A percentile compares a stretch with the other conserved stretches of the same genome.
Conservation (phyloP, 2,797 vertebrate species). For the Anabacerthia variegaticeps region DNA sequence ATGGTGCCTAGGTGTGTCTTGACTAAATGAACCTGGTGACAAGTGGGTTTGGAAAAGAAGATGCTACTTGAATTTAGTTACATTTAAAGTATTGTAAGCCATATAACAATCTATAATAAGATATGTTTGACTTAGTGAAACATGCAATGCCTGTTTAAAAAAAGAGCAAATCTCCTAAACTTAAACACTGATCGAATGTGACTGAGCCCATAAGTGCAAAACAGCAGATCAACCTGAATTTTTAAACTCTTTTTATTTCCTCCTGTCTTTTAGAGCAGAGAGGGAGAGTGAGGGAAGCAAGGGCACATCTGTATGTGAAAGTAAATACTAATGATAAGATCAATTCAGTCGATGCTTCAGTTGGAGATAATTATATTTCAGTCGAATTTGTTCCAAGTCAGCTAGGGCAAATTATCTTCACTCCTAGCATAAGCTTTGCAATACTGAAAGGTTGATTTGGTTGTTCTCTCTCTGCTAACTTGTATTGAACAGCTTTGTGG, state of each 20-base stretch:
- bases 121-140: neutral
- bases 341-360: neutral
- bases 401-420: neutral
- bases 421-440: neutral
- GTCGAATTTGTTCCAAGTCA: neutral
- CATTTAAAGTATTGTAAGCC: neutral
- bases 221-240: neutral
- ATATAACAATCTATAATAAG: neutral
- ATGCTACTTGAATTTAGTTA: neutral
- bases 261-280: neutral
- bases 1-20: neutral
- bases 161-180: neutral
- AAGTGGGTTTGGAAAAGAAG: neutral
- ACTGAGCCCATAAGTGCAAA: neutral
- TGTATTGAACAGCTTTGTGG: neutral
- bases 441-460: neutral
- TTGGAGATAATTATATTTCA: neutral
- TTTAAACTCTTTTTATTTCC: neutral
- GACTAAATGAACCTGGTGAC: neutral
- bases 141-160: neutral
- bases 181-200: neutral
- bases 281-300: neutral
- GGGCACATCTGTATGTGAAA: neutral
- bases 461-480: neutral
- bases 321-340: neutral